Evolutionary conservation across 2,113 vertebrate genomes (phyloP), one percentile per base, ranked within the genome.

Genomic region (Leptocoma aspasia): DNA sequence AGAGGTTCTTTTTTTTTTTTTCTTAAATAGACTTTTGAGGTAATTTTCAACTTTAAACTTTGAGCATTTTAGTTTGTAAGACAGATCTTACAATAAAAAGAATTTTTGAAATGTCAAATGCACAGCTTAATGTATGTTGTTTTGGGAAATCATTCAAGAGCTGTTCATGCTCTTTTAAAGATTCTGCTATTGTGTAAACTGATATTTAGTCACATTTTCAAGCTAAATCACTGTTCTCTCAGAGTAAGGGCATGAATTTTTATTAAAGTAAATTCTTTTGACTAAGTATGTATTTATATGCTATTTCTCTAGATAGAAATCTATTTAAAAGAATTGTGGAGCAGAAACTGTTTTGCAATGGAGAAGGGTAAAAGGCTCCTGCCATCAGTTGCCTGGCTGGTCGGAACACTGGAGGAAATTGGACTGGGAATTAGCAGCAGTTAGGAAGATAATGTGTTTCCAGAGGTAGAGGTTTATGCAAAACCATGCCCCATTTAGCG

Each of bases 51-150:
- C 65, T 94, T 89, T 70, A 82, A 92, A 50, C 31, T 78, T 37
- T 7, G 5, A 10, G 17, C 5, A 1, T 54, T 88, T 61, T 42
- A n/a, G 3, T 31, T 60, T 50, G 4, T 63, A 64, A 76, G 10
- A 17, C 13, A 45, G 7, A 44, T 72, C 15, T 18, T 65, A 20
- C 4, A 84, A 42, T 59, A 68, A 63, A 69, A 66, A 14, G 27
- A 18, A 42, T 87, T 92, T 92, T 91, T 81, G 56, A 94, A 95
- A 86, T 97, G 45, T 92, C 63, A 94, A 54, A 65, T 66, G 64
- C 45, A 83, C 65, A 95, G 54, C 39, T 39, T 73, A 80, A 63
- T 86, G 41, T 89, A 15, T 72, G 22, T 45, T 78, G 42, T 80
- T 96, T 86, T 10, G 6, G 23, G 28, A 82, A 94, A 86, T 71